These are phyloP conservation scores for Phymorhynchus buccinoides DNA, from an alignment of 1,140 invertebrate genomes.

Conservation along the genomic window DNA sequence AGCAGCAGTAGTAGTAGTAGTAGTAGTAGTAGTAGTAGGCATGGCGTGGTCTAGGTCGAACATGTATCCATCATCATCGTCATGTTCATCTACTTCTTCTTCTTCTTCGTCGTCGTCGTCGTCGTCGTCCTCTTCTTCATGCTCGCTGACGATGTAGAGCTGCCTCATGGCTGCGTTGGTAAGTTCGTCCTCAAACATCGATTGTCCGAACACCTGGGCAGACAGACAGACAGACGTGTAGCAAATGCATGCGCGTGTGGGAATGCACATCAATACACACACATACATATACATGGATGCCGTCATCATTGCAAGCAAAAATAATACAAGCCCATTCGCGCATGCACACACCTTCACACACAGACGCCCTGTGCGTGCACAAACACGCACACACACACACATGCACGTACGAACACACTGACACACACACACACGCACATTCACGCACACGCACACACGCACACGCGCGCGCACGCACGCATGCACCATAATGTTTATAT, in stretches of 20 bases:
- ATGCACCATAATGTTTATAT: too few species aligned
- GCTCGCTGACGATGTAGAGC: not conserved
- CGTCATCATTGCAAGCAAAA: too few species aligned
- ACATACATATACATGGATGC: too few species aligned
- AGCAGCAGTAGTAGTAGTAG: too few species aligned
- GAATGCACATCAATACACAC: not conserved
- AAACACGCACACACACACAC: not conserved
- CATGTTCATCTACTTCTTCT: not conserved
- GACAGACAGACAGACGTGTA: too few species aligned
- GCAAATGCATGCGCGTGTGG: too few species aligned
- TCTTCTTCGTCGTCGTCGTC: not conserved
- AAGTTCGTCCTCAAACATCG: conserved; percentile 31
- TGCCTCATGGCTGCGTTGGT: conserved; percentile 32
- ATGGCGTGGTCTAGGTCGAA: conserved; percentile 31
- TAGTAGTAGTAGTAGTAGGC: too few species aligned
- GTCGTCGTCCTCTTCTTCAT: conserved; percentile 15
- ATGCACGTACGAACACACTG: too few species aligned
- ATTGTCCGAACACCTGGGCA: conserved; percentile 27
- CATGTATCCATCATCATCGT: conserved; percentile 17
- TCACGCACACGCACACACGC: not conserved
- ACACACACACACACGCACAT: not conserved
- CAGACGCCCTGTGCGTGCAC: not conserved
- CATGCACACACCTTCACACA: not conserved
- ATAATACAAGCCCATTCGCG: not conserved
- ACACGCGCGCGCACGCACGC: not conserved